These are phyloP conservation scores for Oxytorus armatus DNA, from an alignment of 2,888 invertebrate genomes.

Conservation along the genomic window DNA sequence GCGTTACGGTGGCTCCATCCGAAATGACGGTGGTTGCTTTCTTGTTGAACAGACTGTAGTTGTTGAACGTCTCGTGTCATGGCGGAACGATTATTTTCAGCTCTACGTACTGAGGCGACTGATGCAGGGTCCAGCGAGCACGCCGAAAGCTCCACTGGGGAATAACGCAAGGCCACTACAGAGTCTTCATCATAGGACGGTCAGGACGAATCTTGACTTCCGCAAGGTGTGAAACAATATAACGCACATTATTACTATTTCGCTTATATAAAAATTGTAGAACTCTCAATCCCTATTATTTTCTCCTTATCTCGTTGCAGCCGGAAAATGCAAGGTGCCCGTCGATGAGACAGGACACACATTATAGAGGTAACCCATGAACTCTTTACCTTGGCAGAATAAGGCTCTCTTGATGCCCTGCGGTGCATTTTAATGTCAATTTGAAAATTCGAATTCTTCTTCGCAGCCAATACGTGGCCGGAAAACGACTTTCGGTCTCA, in stretches of 20 bases:
- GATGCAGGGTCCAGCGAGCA: conserved; percentile 94
- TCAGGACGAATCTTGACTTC: conserved; percentile 99
- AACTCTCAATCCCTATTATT: background rate
- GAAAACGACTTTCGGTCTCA: conserved; percentile 79
- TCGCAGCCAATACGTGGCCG: conserved; percentile 83
- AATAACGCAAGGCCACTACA: conserved; percentile 98
- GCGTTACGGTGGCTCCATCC: no score
- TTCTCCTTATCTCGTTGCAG: conserved; percentile 8
- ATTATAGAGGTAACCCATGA: conserved; percentile 90
- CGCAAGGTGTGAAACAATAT: conserved; percentile 85
- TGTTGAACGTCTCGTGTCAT: background rate
- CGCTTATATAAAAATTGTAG: background rate
- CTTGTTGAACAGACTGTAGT: no score
- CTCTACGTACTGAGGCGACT: conserved; percentile 94
- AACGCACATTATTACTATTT: no score
- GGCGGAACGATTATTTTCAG: conserved; percentile 85
- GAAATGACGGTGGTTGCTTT: no score
- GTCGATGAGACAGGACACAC: conserved; percentile 95
- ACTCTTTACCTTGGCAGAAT: conserved; percentile 57
- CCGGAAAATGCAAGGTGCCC: conserved; percentile 88
- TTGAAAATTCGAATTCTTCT: conserved; percentile 81
- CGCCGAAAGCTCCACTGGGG: conserved; percentile 95
- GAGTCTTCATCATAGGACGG: conserved; percentile 95
- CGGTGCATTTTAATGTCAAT: conserved; percentile 77
- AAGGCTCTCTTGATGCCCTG: conserved; percentile 61